Base-by-base conservation (phyloP, 2,113 vertebrate genomes). In the Siniperca knerii region DNA sequence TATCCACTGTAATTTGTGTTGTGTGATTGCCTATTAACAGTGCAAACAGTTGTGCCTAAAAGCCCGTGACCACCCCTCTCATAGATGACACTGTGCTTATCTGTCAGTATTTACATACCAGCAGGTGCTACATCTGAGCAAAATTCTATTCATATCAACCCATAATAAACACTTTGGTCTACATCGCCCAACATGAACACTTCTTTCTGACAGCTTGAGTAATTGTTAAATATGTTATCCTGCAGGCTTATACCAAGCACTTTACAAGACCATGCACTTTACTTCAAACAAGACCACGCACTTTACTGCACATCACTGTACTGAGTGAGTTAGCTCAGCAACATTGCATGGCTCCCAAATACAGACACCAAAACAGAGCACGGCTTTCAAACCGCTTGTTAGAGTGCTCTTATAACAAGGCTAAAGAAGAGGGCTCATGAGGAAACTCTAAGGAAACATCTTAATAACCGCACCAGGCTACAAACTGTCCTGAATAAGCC, bases 21-120 rank as follows among this genome's bases (percentile, higher is more conserved):
- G 85, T 91, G 88, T 91, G 93, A 95, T 94, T 92, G 93, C 88
- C 93, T 92, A 93, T 93, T 94, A 94, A 90, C 87, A 88, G 83
- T 88, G 92, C 90, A 94, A 94, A 94, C 92, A 91, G 91, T 93
- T 82, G 87, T 90, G 91, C 89, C 87, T 93, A 90, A 93, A 89
- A 91, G 88, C 89, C 93, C 29, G 23, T 94, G 93, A 95, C 94
- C 92, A 67, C 89, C 91, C 87, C 90, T 92, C 89, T 92, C 88
- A 79, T 70, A 48, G 72, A 87, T 80, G 81, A 81, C 90, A 84
- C 76, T 8, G 81, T 69, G 84, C 79, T 35, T 72, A 79, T 80
- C 62, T 33, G 65, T 86, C 75, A 62, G 10, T 85, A 55, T 90
- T 91, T 89, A 82, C 82, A 65, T 79, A 75, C 29, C 67, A 67